These are phyloP conservation scores for Pinctada fucata DNA, from an alignment of 2,888 invertebrate species.

Conservation along the genomic window DNA sequence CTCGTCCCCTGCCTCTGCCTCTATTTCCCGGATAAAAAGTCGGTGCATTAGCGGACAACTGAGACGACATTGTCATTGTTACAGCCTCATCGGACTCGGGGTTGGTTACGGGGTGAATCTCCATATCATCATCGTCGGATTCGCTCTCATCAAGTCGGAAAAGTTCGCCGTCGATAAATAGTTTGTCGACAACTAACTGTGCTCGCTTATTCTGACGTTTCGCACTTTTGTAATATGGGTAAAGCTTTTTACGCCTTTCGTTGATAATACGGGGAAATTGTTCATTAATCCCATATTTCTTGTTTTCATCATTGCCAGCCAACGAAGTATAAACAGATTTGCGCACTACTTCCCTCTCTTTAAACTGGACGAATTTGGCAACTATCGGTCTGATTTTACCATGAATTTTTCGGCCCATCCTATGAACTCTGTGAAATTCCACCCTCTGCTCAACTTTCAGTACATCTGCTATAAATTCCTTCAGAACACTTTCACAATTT, in stretches of 20 bases:
- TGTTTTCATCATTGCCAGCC: conserved; percentile 10
- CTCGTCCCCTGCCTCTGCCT: no score
- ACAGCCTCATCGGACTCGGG: no score
- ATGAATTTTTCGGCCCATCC: conserved; percentile 2
- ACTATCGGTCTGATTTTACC: conserved; percentile 11
- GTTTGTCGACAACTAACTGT: no score
- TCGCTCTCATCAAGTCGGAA: no score
- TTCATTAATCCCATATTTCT: conserved; percentile 10
- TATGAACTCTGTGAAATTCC: conserved; percentile 18
- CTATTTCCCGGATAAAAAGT: no score
- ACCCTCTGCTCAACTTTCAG: not conserved
- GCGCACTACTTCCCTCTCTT: conserved; percentile 17
- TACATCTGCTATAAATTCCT: not conserved
- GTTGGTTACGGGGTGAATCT: no score
- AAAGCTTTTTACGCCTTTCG: conserved; percentile 16
- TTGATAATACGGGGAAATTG: conserved; percentile 19
- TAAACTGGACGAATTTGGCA: conserved; percentile 13
- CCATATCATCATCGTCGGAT: no score
- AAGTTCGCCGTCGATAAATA: no score
- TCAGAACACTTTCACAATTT: conserved; percentile 1
- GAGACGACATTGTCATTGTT: no score
- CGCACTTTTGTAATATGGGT: conserved; percentile 5
- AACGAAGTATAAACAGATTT: conserved; percentile 3
- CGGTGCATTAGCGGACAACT: no score
- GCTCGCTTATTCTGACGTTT: no score